Conservation (phyloP, 2,797 vertebrate species). For the Peromyscus attwateri region DNA sequence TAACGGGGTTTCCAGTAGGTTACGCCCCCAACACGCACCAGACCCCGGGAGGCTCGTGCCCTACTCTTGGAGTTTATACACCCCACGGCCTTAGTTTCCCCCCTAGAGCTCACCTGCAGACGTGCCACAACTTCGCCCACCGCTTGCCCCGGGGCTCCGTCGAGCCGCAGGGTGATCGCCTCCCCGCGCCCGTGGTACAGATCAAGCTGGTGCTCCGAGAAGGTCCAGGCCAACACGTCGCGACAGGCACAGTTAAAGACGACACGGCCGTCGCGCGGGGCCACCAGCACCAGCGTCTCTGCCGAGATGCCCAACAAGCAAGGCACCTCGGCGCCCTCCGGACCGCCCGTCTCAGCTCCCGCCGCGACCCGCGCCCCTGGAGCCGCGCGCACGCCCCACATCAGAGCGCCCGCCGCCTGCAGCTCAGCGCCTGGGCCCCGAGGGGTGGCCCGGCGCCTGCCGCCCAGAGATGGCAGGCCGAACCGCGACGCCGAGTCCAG, state of each 20-base stretch:
- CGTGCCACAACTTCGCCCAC: slow-evolving; percentile 94
- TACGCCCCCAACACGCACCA: neutral
- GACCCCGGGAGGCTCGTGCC: rapidly evolving
- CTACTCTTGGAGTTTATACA: rapidly evolving
- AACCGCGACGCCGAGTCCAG: slow-evolving; percentile 95
- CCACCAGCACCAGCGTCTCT: slow-evolving; percentile 93
- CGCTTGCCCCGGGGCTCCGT: slow-evolving; percentile 90
- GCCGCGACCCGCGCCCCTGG: slow-evolving; percentile 66
- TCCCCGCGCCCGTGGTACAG: slow-evolving; percentile 95
- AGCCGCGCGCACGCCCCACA: slow-evolving; percentile 91
- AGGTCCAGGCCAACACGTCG: slow-evolving; percentile 96
- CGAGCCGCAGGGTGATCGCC: slow-evolving; percentile 89
- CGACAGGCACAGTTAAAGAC: slow-evolving; percentile 95
- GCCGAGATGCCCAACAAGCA: slow-evolving; percentile 93
- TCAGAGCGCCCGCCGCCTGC: slow-evolving; percentile 89
- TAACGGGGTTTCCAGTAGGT: neutral
- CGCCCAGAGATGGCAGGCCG: slow-evolving; percentile 92
- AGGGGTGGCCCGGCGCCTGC: slow-evolving; percentile 92
- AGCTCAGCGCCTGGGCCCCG: slow-evolving; percentile 90
- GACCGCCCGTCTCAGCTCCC: neutral
- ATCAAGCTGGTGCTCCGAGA: slow-evolving; percentile 90
- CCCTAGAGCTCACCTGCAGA: slow-evolving; percentile 90
- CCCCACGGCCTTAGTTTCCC: neutral
- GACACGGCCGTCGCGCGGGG: slow-evolving; percentile 88
- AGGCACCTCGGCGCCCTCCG: slow-evolving; percentile 78